A percentile compares a stretch with the other conserved stretches of the same genome.
Evolutionary conservation across 2,797 vertebrate species (phyloP).

Genomic region (Leuciscus waleckii): DNA sequence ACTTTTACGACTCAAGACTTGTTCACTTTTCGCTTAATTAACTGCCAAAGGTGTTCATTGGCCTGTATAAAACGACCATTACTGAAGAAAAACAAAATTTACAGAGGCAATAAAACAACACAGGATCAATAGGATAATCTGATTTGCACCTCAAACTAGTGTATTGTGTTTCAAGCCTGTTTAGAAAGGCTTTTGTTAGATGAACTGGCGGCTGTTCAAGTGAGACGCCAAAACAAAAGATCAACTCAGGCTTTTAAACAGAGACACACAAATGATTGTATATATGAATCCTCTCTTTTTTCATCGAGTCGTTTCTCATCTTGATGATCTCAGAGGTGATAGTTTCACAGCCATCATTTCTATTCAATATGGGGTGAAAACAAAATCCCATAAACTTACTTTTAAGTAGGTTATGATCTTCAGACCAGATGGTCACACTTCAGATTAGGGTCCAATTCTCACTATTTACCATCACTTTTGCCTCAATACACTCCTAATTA

Average conservation of each 20-base stretch:
- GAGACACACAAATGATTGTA: not conserved
- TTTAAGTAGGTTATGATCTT: not conserved
- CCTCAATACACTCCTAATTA: not conserved
- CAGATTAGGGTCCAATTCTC: not conserved
- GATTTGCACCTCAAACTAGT: conserved; percentile 23
- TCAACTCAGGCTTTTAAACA: not conserved
- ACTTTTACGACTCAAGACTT: not conserved
- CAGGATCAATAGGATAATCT: conserved; percentile 31
- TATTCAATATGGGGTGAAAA: not conserved
- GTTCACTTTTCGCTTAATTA: conserved; percentile 21
- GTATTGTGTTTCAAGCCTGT: conserved; percentile 28
- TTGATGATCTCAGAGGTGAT: not conserved
- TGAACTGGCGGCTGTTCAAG: conserved; percentile 1
- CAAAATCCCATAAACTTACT: not conserved
- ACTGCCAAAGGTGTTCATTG: conserved; percentile 32
- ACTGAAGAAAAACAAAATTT: conserved; percentile 39
- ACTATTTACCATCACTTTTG: not conserved
- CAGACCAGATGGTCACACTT: not conserved
- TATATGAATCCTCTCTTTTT: not conserved
- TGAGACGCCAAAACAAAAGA: conserved; percentile 30
- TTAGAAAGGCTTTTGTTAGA: conserved; percentile 13
- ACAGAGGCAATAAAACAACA: conserved; percentile 35
- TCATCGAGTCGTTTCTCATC: not conserved
- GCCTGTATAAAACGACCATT: not conserved
- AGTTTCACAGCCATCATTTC: not conserved